These are phyloP conservation scores for Rugalucina vietnamica DNA, from an alignment of 2,888 invertebrate genomes.

Conservation along the genomic window DNA sequence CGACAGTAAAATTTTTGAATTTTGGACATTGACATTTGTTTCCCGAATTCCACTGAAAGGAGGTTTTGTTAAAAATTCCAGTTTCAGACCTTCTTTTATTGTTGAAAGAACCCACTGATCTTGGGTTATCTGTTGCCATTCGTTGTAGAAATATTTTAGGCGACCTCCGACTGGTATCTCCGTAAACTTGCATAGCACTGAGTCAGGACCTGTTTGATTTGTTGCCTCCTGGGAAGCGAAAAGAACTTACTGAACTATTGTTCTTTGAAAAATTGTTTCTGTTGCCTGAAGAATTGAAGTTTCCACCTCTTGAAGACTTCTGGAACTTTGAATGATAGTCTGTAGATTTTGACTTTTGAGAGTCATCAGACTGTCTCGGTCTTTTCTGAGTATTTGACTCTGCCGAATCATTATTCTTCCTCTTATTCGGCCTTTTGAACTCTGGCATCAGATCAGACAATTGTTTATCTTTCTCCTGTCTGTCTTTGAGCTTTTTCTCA, in stretches of 20 bases:
- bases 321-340: neutral
- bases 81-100: slow-evolving; percentile 39
- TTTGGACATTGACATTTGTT: slow-evolving; percentile 17
- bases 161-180: no score
- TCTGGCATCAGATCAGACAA: slow-evolving; percentile 37
- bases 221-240: slow-evolving; percentile 20
- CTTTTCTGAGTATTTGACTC: neutral
- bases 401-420: neutral
- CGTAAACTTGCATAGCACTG: slow-evolving; percentile 40
- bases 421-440: neutral
- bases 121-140: slow-evolving; percentile 43
- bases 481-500: slow-evolving; percentile 39
- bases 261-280: neutral
- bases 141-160: slow-evolving; percentile 31
- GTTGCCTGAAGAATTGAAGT: neutral
- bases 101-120: slow-evolving; percentile 44
- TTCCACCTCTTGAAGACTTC: neutral
- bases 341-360: neutral
- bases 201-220: slow-evolving; percentile 12
- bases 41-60: slow-evolving; percentile 29
- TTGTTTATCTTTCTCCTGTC: slow-evolving; percentile 40
- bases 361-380: neutral
- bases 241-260: neutral
- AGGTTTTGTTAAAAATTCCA: no score
- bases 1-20: slow-evolving; percentile 2